Evolutionary conservation across 1,140 invertebrate species (phyloP), one percentile per base, ranked within the genome.

Genomic region (Drosophila willistoni): DNA sequence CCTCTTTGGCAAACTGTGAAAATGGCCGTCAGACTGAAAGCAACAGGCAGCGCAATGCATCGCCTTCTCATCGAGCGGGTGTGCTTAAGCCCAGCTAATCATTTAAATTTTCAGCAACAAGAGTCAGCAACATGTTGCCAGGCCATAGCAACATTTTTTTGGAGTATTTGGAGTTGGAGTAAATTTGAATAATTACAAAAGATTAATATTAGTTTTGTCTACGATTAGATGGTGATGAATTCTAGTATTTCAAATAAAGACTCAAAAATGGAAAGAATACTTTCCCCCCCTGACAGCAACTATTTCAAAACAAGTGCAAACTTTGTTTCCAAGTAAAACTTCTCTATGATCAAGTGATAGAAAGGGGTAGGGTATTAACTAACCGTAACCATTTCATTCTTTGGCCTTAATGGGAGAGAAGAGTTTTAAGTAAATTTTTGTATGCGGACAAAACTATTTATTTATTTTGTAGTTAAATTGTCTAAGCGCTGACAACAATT

Each of bases 61-160:
- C 12, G 12, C 12, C 12, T 4, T 12, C 36, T n/a, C 12, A 39
- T 39, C 12, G 36, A 39, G 36, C 12, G 17, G 44, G 44, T 51
- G 44, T 12, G 44, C 9, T 68, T 82, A 81, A 86, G 70, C 63
- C 72, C 75, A 69, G 70, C 77, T 73, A 71, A 76, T 76, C 77
- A 81, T 76, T 70, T 64, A 57, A 79, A 79, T 68, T 68, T 69
- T 56, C 4, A 13, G 36, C 36, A 12, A 12, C 10, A 9, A 10
- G 33, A 7, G 0, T 7, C 55, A 59, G 75, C 82, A 82, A 86
- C 82, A 86, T 87, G 82, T 87, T 86, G 79, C 82, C 65, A 64
- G 59, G 55, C 44, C 63, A 14, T 33, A 7, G n/a, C 56, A 59
- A 59, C 61, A 47, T 29, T 47, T 25, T 3, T 25, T 0, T 0